phyloP scores from a whole-genome alignment of 2,888 invertebrate species.

The Phyllotreta cruciferae region DNA sequence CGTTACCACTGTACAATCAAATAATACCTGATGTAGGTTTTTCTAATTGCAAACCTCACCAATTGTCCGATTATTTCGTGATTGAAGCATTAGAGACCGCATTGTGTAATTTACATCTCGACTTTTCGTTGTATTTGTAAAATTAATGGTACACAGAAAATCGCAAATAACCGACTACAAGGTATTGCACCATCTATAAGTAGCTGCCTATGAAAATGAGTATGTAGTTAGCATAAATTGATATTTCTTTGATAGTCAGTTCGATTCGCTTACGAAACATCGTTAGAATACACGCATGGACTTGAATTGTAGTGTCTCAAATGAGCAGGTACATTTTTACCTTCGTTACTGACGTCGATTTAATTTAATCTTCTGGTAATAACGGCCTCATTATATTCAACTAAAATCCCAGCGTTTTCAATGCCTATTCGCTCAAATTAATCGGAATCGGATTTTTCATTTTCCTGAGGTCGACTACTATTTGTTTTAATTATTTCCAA shows the following conservation, averaged over 20 bases:
- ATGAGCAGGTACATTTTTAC: conserved; percentile 33
- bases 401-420: too few species aligned
- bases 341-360: conserved; percentile 11
- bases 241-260: conserved; percentile 51
- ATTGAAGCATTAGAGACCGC: conserved; percentile 41
- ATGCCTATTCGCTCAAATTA: too few species aligned
- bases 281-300: conserved; percentile 40
- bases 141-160: conserved; percentile 48
- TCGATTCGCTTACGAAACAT: conserved; percentile 42
- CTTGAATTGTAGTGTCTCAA: conserved; percentile 34
- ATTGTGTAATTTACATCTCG: conserved; percentile 42
- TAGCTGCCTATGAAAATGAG: conserved; percentile 52
- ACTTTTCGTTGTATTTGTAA: conserved; percentile 44
- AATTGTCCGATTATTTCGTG: conserved; percentile 44
- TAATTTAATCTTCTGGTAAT: too few species aligned
- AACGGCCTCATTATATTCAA: too few species aligned
- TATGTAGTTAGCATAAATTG: conserved; percentile 55
- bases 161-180: conserved; percentile 49
- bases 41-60: conserved; percentile 33
- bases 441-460: too few species aligned
- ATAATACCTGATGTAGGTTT: conserved; percentile 12
- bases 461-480: too few species aligned
- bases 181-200: conserved; percentile 53
- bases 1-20: conserved; percentile 10
- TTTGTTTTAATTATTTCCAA: too few species aligned